Evolutionary conservation across 1,140 invertebrate genomes (phyloP), one percentile per base, ranked within the genome.

Genomic region (Drosophila subpulchrella): DNA sequence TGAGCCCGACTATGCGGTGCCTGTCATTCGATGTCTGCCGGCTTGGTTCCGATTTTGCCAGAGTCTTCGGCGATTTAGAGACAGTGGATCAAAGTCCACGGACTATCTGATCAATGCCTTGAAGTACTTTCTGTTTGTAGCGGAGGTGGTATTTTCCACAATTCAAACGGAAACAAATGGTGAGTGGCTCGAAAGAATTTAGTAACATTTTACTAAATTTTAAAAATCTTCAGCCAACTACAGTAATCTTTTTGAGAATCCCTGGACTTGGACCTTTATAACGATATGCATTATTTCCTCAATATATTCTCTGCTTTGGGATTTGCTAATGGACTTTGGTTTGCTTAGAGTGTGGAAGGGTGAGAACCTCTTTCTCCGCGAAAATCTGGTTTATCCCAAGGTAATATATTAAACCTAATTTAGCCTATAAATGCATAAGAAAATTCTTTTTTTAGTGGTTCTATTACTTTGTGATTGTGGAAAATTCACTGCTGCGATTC

Each of bases 401-500:
- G 82, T 88, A 42, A n/a, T 12, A 4, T 13, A 0, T 8, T 3
- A 47, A 60, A 10, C 7, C 3, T 5, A 41, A 6, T 15, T 4
- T 8, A 30, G 20, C 0, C 10, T 15, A n/a, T 3, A 11, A 11
- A 30, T 2, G 3, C 6, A 54, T 5, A 32, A 30, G 0, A 20
- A 6, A 27, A 0, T 4, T 6, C 8, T 32, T 30, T 3, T 53
- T 38, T 0, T 10, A 85, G 96, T 94, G 94, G 73, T 99, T 98
- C 90, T 99, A 99, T 93, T 99, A 99, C 91, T 97, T 99, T 93
- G 98, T 97, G n/a, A 98, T 99, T 50, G 93, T 99, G 36, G 97
- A 98, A 93, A 98, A 99, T 93, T 95, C 98, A 48, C 92, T 99
- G 32, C 93, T 99, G 11, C 94, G 99, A 76, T 99, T 99, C 92